Evolutionary conservation across 35 echinoderm and acorn worm genomes (phyloP).

Genomic region (Heliocidaris erythrogramma): DNA sequence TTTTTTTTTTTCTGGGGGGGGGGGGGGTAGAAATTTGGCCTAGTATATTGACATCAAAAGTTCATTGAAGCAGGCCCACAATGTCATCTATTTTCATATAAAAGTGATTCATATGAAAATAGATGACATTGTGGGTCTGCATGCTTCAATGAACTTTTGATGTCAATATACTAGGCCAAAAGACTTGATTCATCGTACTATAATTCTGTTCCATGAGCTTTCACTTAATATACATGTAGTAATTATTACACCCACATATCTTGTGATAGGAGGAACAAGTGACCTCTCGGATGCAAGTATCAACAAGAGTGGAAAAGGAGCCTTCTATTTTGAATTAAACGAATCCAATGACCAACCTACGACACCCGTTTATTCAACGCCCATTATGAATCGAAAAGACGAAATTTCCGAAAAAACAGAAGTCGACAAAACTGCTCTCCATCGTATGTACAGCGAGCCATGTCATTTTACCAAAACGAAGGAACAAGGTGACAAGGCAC

Average conservation of each 20-base stretch:
- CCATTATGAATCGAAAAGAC: background rate
- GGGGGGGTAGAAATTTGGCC: too few relatives aligned
- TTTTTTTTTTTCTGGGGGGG: too few relatives aligned
- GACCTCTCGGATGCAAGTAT: background rate
- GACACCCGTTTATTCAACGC: background rate
- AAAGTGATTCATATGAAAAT: too few relatives aligned
- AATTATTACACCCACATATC: background rate
- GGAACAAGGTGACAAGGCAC: background rate
- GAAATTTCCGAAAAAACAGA: background rate
- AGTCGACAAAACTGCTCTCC: background rate
- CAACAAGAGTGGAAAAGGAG: background rate
- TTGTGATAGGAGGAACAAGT: background rate
- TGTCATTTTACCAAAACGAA: background rate
- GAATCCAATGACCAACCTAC: background rate
- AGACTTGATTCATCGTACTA: too few relatives aligned
- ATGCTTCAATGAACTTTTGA: too few relatives aligned
- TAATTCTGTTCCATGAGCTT: too few relatives aligned
- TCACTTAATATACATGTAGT: too few relatives aligned
- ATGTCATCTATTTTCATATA: too few relatives aligned
- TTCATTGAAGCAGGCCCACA: too few relatives aligned
- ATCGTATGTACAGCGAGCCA: background rate
- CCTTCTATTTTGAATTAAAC: background rate
- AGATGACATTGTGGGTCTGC: too few relatives aligned
- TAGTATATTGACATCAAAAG: too few relatives aligned
- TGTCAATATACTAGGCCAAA: too few relatives aligned